Evolutionary conservation across 2,888 invertebrate species (phyloP), one percentile per base, ranked within the genome.

Genomic region (Agelastica alni): DNA sequence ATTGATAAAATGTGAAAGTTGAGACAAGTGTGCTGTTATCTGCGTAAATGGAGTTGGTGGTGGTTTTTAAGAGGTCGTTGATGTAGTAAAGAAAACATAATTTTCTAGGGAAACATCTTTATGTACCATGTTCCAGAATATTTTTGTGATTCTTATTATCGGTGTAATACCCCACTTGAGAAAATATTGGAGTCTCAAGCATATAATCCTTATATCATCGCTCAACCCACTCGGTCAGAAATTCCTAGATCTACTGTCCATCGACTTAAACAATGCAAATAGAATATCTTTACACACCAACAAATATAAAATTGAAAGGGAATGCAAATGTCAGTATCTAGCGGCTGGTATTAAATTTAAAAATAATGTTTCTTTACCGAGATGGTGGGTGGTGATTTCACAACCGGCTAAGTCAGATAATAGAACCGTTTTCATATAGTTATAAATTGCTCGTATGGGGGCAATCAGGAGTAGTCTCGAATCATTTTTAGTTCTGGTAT

Each of bases 351-450:
- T 22, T 22, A 20, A 45, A 45, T 17, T n/a, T 20, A 45, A 32
- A 45, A 45, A 45, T 20, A 5, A 20, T 14, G 18, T 44, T 9
- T 31, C 44, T 14, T 17, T 20, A 26, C 28, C 13, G 36, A 7
- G 36, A 14, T 16, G 26, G 47, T 47, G 37, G 47, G 37, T 47
- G 47, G 26, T n/a, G n/a, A n/a, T 47, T 47, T 47, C 47, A 47
- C 47, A 47, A 47, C 36, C 37, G 17, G 17, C 47, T 28, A n/a
- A 17, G 47, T 28, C 17, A 47, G 37, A 47, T 47, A 47, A 47
- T 37, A 37, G 37, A 47, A 47, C 28, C 14, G 20, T 41, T 41
- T 41, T 17, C 36, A 20, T 32, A 32, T 13, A 14, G 1, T 1
- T 12, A 32, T 32, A 26, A 26, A 26, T 26, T 26, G 9, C 26